Conservation (phyloP, 2,888 invertebrate genomes). For the Napeogenes inachia region DNA sequence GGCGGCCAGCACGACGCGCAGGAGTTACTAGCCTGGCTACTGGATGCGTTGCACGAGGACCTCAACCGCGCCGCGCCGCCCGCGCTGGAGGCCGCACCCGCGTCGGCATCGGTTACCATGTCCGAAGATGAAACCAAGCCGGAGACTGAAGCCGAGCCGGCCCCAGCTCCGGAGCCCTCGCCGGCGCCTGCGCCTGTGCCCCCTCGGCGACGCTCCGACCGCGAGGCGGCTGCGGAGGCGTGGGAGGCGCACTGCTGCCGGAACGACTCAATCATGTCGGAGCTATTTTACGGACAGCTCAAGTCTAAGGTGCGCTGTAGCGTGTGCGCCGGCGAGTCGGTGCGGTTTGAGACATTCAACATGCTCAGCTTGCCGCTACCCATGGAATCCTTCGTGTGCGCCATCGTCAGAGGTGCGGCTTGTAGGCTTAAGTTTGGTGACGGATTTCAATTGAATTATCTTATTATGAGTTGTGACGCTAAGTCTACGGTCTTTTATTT, state of each 20-base stretch:
- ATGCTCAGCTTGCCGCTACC: constrained; percentile 92
- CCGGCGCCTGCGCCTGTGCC: constrained; percentile 55
- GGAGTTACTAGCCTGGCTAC: constrained; percentile 92
- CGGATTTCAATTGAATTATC: no score
- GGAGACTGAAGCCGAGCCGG: constrained; percentile 78
- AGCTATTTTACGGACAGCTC: constrained; percentile 94
- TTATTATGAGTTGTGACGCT: no score
- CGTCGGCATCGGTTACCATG: constrained; percentile 59
- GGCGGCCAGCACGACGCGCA: constrained; percentile 97
- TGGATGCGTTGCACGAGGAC: constrained; percentile 95
- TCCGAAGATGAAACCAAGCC: constrained; percentile 74
- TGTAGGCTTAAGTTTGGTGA: no score
- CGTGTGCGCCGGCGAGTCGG: constrained; percentile 89
- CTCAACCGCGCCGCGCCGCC: constrained; percentile 82
- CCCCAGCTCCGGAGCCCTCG: constrained; percentile 48
- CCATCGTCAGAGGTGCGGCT: constrained; percentile 83
- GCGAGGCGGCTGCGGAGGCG: constrained; percentile 82
- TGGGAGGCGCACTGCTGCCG: constrained; percentile 90
- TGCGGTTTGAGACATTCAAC: constrained; percentile 95
- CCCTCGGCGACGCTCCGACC: constrained; percentile 64
- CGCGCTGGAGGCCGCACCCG: constrained; percentile 62
- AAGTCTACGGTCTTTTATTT: constrained; percentile 13
- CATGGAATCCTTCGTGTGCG: constrained; percentile 89
- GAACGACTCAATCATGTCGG: constrained; percentile 92
- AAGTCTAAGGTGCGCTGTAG: constrained; percentile 92